phyloP scores from a whole-genome alignment of 2,888 invertebrate species.

The Drosophila macrospina region DNA sequence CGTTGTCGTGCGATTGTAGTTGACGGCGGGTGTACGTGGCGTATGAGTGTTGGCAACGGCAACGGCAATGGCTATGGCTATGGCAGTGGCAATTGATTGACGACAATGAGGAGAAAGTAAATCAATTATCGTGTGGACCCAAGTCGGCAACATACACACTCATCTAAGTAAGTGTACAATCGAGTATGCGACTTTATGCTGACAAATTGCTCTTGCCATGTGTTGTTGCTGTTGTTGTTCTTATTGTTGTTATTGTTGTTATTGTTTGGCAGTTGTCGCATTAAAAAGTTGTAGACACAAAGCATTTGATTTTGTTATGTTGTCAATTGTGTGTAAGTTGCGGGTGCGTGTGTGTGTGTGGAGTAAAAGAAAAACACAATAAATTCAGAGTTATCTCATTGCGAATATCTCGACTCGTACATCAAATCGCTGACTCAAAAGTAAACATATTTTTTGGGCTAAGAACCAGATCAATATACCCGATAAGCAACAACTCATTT shows the following conservation, averaged over 20 bases:
- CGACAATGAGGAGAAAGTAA: slow-evolving; percentile 75
- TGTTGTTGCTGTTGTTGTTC: slow-evolving; percentile 16
- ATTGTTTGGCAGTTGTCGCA: slow-evolving; percentile 63
- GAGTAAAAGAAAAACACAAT: slow-evolving; percentile 43
- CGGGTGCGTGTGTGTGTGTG: neutral
- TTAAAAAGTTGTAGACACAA: slow-evolving; percentile 69
- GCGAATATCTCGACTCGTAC: slow-evolving; percentile 44
- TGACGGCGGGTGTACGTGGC: slow-evolving; percentile 63
- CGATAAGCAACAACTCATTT: slow-evolving; percentile 59
- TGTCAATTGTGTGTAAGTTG: slow-evolving; percentile 23
- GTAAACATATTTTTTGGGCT: slow-evolving; percentile 63
- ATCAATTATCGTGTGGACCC: slow-evolving; percentile 70
- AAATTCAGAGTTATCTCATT: slow-evolving; percentile 54
- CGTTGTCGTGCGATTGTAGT: slow-evolving; percentile 25
- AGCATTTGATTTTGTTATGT: slow-evolving; percentile 49
- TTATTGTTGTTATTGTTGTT: slow-evolving; percentile 16
- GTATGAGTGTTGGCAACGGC: slow-evolving; percentile 69
- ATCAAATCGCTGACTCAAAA: slow-evolving; percentile 69
- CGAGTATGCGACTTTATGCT: slow-evolving; percentile 24
- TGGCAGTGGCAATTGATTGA: slow-evolving; percentile 74
- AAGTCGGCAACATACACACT: slow-evolving; percentile 41
- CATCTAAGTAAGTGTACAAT: slow-evolving; percentile 7
- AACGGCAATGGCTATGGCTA: slow-evolving; percentile 35
- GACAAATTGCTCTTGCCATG: slow-evolving; percentile 65
- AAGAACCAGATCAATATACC: slow-evolving; percentile 63